Evolutionary conservation across 1,140 invertebrate genomes (phyloP).

Genomic region (Caerostris darwini): DNA sequence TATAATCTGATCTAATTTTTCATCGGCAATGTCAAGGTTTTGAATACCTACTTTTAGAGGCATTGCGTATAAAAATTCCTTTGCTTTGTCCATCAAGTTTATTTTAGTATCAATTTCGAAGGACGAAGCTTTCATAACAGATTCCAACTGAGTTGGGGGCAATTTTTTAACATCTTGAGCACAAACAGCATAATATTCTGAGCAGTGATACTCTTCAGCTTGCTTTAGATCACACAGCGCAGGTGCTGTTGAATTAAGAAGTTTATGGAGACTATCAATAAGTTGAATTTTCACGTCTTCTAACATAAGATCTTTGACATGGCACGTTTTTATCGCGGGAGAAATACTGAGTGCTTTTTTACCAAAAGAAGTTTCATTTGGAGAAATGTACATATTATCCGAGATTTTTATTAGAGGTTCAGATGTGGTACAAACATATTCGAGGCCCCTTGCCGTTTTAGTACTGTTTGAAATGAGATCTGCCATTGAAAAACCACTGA

Average conservation of each 20-base stretch:
- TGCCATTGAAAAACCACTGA: neutral
- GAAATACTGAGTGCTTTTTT: neutral
- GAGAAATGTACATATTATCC: neutral
- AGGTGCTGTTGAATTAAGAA: neutral
- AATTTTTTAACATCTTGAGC: neutral
- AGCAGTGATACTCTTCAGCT: neutral
- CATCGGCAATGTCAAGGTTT: neutral
- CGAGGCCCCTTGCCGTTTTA: neutral
- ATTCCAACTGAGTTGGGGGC: neutral
- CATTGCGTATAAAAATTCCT: neutral
- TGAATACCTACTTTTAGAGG: neutral
- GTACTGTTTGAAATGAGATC: neutral
- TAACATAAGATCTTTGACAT: neutral
- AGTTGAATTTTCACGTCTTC: neutral
- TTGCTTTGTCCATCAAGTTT: neutral
- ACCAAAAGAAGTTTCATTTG: neutral
- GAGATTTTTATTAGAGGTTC: constrained; percentile 1
- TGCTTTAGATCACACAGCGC: neutral
- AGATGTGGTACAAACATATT: neutral
- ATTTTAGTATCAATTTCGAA: neutral
- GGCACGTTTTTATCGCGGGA: neutral
- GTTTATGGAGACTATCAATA: neutral
- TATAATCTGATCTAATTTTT: neutral
- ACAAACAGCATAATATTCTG: neutral
- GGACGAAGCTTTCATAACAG: neutral